A percentile compares a stretch with the other conserved stretches of the same genome.
Conservation (phyloP, 2,888 invertebrate genomes). For the Scaeva pyrastri region DNA sequence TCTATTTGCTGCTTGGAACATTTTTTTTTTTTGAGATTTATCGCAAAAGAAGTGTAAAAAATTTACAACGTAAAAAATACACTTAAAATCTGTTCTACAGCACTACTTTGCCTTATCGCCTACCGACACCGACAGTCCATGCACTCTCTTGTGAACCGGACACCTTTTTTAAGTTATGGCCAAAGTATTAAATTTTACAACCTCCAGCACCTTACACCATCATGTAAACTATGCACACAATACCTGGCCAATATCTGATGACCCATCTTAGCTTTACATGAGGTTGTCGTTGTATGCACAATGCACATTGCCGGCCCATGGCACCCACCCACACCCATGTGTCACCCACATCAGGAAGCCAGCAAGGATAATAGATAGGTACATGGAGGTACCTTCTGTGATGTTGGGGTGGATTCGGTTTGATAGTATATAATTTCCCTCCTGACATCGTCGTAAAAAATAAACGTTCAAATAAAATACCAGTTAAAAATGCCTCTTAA, state of each 20-base stretch:
- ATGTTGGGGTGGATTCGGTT: too few species aligned
- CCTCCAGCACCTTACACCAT: conserved; percentile 6
- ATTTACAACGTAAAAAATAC: neutral
- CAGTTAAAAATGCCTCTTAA: conserved; percentile 62
- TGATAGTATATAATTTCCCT: conserved; percentile 4
- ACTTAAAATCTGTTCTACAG: conserved; percentile 3
- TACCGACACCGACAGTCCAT: conserved; percentile 7
- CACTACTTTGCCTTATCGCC: conserved; percentile 11
- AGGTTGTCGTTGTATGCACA: neutral
- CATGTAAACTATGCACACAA: neutral
- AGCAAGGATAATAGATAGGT: neutral
- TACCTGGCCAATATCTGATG: conserved; percentile 9
- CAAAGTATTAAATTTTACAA: conserved; percentile 22
- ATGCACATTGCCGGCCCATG: neutral
- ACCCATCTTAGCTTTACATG: neutral
- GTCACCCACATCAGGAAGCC: too few species aligned
- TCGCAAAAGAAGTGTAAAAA: neutral
- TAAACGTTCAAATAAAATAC: conserved; percentile 43
- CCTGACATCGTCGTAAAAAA: conserved; percentile 52
- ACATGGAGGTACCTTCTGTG: neutral
- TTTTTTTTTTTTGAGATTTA: neutral
- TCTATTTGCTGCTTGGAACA: neutral
- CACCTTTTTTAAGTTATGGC: conserved; percentile 14
- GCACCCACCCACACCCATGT: conserved; percentile 5
- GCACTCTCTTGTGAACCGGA: neutral